Conservation (phyloP, 1,140 invertebrate species). For the Danaus plexippus region DNA sequence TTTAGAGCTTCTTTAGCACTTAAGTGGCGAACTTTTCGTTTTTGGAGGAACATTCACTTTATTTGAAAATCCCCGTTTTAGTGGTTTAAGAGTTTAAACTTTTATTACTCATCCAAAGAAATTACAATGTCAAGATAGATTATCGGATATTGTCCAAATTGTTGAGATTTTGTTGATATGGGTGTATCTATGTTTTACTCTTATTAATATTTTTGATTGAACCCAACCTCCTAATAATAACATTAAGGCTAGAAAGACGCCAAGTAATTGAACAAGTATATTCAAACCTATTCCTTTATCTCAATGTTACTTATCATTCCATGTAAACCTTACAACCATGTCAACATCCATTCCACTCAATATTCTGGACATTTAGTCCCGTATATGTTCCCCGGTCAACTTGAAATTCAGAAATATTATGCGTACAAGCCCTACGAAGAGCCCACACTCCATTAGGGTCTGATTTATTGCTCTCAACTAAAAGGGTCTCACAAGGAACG, state of each 20-base stretch:
- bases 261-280: too few relatives aligned
- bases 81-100: constrained; percentile 9
- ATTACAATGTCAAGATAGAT: too few relatives aligned
- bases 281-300: too few relatives aligned
- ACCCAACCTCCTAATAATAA: too few relatives aligned
- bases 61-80: constrained; percentile 17
- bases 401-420: constrained; percentile 50
- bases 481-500: constrained; percentile 48
- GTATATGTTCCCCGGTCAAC: constrained; percentile 27
- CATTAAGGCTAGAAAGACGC: too few relatives aligned
- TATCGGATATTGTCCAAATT: too few relatives aligned
- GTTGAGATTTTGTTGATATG: too few relatives aligned
- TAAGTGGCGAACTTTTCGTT: constrained; percentile 21
- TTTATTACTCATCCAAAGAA: constrained; percentile 5
- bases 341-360: constrained; percentile 22
- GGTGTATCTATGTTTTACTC: too few relatives aligned
- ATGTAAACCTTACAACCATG: constrained; percentile 11
- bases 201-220: too few relatives aligned
- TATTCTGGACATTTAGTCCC: constrained; percentile 23
- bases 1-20: constrained; percentile 19
- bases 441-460: constrained; percentile 50
- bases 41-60: constrained; percentile 23
- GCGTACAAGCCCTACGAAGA: constrained; percentile 24
- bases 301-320: constrained; percentile 11
- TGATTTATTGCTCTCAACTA: constrained; percentile 57